Evolutionary conservation across 2,113 vertebrate species (phyloP).

Genomic region (Diphyllodes magnificus): DNA sequence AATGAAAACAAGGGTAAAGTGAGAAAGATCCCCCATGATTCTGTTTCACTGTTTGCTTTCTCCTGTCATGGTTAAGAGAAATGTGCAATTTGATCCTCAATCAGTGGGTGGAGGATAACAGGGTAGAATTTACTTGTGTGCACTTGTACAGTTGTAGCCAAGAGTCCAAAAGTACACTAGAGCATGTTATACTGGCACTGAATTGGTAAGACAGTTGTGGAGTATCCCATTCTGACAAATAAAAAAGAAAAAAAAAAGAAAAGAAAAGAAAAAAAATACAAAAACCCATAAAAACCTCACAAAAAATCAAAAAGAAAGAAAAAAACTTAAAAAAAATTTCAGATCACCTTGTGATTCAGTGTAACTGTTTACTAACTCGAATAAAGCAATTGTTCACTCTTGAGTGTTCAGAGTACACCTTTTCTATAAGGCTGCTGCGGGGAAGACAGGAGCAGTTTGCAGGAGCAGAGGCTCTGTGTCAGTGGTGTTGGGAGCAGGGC

Average conservation of each 20-base stretch:
- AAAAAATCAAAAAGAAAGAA: conserved; percentile 35
- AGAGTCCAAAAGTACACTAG: conserved; percentile 83
- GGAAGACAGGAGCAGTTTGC: conserved; percentile 25
- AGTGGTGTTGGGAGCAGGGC: background rate
- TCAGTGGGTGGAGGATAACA: conserved; percentile 84
- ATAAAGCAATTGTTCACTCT: conserved; percentile 83
- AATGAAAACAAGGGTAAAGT: conserved; percentile 79
- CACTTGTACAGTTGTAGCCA: conserved; percentile 87
- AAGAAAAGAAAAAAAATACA: background rate
- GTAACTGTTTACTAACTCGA: conserved; percentile 86
- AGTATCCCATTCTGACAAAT: conserved; percentile 78
- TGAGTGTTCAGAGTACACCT: conserved; percentile 68
- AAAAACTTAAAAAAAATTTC: background rate
- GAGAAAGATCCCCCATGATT: conserved; percentile 78
- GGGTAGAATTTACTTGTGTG: conserved; percentile 86
- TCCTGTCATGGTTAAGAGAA: conserved; percentile 83
- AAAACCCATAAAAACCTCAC: background rate
- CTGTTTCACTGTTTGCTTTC: conserved; percentile 84
- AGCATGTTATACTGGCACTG: conserved; percentile 79
- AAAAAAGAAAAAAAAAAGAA: conserved; percentile 21
- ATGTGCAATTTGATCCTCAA: conserved; percentile 83
- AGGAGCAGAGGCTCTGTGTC: background rate
- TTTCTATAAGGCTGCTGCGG: conserved; percentile 64
- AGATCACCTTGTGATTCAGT: conserved; percentile 85
- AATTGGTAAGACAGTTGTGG: conserved; percentile 76